These are phyloP conservation scores for Amblyteles armatorius DNA, from an alignment of 2,888 invertebrate genomes.

Conservation along the genomic window DNA sequence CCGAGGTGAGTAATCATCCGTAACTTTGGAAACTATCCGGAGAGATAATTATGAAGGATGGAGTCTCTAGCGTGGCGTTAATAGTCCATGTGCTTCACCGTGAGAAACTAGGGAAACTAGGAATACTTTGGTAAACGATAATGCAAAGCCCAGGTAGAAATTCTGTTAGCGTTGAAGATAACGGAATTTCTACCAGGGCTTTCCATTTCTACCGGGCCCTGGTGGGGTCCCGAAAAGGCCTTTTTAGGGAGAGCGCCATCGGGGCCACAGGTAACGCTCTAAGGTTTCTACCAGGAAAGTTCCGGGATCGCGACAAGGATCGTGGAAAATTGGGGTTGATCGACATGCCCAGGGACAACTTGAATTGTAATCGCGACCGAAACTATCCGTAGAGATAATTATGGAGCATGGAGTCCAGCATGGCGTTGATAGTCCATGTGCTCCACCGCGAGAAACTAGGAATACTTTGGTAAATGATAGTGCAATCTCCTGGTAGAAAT, in stretches of 20 bases:
- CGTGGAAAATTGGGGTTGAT: too few relatives aligned
- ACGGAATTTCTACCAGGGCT: too few relatives aligned
- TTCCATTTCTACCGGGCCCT: too few relatives aligned
- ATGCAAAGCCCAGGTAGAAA: background rate
- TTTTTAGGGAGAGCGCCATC: too few relatives aligned
- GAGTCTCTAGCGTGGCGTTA: background rate
- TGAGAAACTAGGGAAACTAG: background rate
- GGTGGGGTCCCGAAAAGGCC: too few relatives aligned
- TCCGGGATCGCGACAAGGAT: too few relatives aligned
- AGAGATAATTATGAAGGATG: background rate
- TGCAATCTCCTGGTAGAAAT: too few relatives aligned
- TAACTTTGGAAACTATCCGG: constrained; percentile 13
- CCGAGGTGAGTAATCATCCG: constrained; percentile 13
- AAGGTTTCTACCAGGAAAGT: too few relatives aligned
- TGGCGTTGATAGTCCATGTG: background rate
- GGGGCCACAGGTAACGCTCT: too few relatives aligned
- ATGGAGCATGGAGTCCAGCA: background rate
- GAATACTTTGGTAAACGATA: background rate
- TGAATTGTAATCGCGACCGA: background rate
- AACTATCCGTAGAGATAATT: constrained; percentile 1
- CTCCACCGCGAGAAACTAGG: background rate
- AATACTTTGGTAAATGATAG: background rate
- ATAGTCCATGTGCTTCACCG: background rate
- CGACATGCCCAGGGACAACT: too few relatives aligned
- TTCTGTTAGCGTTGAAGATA: too few relatives aligned